Evolutionary conservation across 2,113 vertebrate genomes (phyloP), one percentile per base, ranked within the genome.

Genomic region (Epinephelus cyanopodus): DNA sequence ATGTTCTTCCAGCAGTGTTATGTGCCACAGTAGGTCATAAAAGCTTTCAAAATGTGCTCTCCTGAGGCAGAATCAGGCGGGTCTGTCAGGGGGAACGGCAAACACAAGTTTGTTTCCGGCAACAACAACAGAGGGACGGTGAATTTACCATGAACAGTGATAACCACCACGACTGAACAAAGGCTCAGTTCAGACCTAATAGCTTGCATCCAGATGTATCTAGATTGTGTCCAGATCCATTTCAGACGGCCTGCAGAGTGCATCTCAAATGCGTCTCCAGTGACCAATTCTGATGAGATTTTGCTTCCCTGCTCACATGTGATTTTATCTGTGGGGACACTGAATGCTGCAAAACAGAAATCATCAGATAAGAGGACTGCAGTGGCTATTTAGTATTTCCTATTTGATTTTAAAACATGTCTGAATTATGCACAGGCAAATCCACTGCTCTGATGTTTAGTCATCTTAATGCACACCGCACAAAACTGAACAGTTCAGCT

Each of bases 271-370:
- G 47, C 53, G 68, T 78, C 81, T 81, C 56, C 50, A 68, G 61
- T 77, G 79, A 68, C 47, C 77, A 81, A 11, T 72, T 81, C 58
- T 78, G 63, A 81, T 66, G 64, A 82, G 45, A 56, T 67, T 60
- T 66, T 62, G 53, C 68, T 62, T 83, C 64, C 48, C 72, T 64
- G 76, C 62, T 83, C 77, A 56, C 54, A 21, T 81, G 25, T 67
- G 83, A 83, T 77, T 64, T 74, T 80, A 83, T 86, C 76, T 83
- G 76, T 57, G 18, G 39, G 70, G 6, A 82, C n/a, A 29, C 72
- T 74, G 42, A 77, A 67, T 2, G 18, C 57, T 54, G 48, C 48
- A 61, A 69, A 80, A 74, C 29, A n/a, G 58, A 69, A 54, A 60
- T 68, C 60, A 61, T 45, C n/a, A 74, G 29, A 75, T 37, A 56